Evolutionary conservation across 1,140 invertebrate species (phyloP), one percentile per base, ranked within the genome.

Genomic region (Drosophila aff.): DNA sequence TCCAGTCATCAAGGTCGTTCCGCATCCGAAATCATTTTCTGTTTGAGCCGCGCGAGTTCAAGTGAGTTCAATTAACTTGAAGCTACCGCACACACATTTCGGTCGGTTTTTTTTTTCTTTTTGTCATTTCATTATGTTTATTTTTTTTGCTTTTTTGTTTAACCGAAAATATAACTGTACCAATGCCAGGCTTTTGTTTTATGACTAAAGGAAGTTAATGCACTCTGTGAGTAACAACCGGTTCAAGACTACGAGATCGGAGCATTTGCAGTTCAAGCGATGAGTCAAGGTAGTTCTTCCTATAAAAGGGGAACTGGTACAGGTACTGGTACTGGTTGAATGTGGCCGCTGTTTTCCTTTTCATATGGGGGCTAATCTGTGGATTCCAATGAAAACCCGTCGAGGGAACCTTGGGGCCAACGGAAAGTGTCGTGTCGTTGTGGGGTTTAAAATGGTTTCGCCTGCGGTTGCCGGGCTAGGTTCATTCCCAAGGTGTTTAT

Each of bases 181-280:
- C 86, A 90, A 85, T 90, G 85, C 52, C 85, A 90, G 62, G 40
- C 64, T 73, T 66, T 79, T 73, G 41, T 69, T 74, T 82, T 82
- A 65, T 81, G 73, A 86, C 64, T 80, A 71, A 90, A 84, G 76
- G 79, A 81, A 90, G 85, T 89, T 89, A 90, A 84, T 85, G 84
- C 85, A 89, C 81, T 75, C 63, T 40, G 71, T 76, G 68, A 79
- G 58, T 26, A 52, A 33, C 55, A 81, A 85, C 82, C 66, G 76
- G 74, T 78, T 68, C 18, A 65, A 63, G 47, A 52, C 16, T 18
- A 18, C 10, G 50, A 23, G 15, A 33, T 53, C 15, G 62, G 65
- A 41, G 49, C 41, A 50, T 36, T 61, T 26, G 38, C 59, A 87
- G 79, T 82, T 87, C 79, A 77, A 71, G 49, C 55, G 74, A 81